phyloP scores from a whole-genome alignment of 2,113 vertebrate species.

The Mesocricetus auratus region DNA sequence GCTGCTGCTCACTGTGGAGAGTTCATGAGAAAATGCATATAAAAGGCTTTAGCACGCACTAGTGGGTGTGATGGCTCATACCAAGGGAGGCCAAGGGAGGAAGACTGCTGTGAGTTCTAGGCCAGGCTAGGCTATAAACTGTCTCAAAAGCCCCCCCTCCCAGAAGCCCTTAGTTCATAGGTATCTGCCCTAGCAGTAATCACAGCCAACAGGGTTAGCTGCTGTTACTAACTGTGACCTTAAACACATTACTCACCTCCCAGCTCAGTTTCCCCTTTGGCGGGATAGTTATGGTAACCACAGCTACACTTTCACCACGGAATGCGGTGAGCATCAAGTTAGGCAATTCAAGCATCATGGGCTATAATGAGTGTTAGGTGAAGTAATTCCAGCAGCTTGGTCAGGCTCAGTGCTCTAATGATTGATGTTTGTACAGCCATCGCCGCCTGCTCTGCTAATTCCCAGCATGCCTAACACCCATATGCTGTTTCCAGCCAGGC shows the following conservation, averaged over 20 bases:
- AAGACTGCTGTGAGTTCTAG: neutral
- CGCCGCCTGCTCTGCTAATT: too few species aligned
- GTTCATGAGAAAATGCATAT: neutral
- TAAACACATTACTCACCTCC: neutral
- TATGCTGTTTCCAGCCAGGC: neutral
- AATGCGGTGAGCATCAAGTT: neutral
- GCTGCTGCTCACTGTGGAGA: neutral
- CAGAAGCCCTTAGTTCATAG: neutral
- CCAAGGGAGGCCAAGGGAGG: neutral
- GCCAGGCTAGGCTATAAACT: neutral
- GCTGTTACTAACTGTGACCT: neutral
- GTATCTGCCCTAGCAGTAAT: neutral
- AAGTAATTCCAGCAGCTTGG: neutral
- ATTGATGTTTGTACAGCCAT: neutral
- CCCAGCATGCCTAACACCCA: neutral
- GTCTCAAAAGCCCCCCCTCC: neutral
- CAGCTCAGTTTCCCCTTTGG: neutral
- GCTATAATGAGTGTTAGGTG: neutral
- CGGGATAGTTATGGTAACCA: neutral
- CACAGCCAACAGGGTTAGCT: rapidly evolving
- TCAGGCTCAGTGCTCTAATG: neutral
- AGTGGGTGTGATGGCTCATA: neutral
- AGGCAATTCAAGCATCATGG: neutral
- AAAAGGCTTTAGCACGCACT: neutral
- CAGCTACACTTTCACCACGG: neutral